These are phyloP conservation scores for Sphyrna mokarran DNA, from an alignment of 2,113 vertebrate species.

Conservation along the genomic window DNA sequence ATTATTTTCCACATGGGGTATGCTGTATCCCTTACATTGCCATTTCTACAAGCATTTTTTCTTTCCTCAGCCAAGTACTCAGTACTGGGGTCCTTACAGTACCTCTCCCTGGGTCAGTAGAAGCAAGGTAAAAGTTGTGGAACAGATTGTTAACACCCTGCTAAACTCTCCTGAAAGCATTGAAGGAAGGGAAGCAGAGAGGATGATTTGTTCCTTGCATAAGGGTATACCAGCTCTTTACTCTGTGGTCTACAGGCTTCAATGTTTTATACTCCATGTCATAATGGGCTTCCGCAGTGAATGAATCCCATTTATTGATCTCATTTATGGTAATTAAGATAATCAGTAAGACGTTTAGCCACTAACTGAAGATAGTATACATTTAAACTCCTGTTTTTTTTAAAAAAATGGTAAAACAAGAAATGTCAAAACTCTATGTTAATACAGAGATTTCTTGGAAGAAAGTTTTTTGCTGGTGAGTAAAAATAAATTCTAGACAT, in stretches of 20 bases:
- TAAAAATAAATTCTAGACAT: slow-evolving; percentile 14
- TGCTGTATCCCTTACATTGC: not conserved
- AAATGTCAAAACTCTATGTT: not conserved
- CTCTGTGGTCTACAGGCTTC: not conserved
- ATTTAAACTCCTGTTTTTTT: not conserved
- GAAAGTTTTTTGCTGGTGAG: not conserved
- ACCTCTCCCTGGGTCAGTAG: not conserved
- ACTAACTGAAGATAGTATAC: not conserved
- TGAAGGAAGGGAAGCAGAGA: not conserved
- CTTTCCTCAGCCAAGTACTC: not conserved
- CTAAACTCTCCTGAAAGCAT: not conserved
- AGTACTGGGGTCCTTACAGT: not conserved
- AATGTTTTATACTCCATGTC: not conserved
- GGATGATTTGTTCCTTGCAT: not conserved
- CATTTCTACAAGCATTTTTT: not conserved
- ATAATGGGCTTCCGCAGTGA: not conserved
- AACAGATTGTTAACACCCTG: not conserved
- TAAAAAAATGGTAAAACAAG: not conserved
- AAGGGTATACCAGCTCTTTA: not conserved
- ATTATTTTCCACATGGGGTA: not conserved
- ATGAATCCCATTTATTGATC: slow-evolving; percentile 23
- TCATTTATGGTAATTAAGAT: not conserved
- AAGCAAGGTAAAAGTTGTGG: not conserved
- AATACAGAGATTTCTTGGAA: not conserved
- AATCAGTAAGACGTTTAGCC: not conserved